phyloP scores from a whole-genome alignment of 2,797 vertebrate species.

The Sebastes itinus region DNA sequence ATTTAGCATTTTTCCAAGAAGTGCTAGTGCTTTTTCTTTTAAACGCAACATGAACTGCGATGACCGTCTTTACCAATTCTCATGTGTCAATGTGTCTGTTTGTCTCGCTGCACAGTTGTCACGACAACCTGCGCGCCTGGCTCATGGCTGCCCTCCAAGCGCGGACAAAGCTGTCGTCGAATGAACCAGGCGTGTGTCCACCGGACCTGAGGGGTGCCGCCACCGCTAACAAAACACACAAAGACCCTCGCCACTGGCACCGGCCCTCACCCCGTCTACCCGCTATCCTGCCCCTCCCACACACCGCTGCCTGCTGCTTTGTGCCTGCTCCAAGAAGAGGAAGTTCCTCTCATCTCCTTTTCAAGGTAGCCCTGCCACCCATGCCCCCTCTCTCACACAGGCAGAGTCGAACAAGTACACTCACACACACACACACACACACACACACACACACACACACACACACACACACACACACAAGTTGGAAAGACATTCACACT shows the following conservation, averaged over 20 bases:
- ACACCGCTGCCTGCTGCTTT: constrained; percentile 67
- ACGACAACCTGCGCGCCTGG: constrained; percentile 63
- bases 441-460: constrained; percentile 10
- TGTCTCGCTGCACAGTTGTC: constrained; percentile 63
- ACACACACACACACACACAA: constrained; percentile 1
- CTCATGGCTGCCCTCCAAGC: constrained; percentile 77
- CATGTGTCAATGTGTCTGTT: constrained; percentile 17
- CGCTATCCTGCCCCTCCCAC: constrained; percentile 47
- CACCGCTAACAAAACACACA: constrained; percentile 73
- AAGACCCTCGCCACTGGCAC: constrained; percentile 70
- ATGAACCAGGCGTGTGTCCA: constrained; percentile 77
- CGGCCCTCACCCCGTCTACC: constrained; percentile 66
- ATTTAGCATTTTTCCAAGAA: neutral
- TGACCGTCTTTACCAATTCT: neutral
- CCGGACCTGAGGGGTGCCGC: constrained; percentile 72
- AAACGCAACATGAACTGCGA: neutral
- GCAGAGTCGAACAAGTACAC: constrained; percentile 9
- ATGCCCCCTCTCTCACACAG: constrained; percentile 51
- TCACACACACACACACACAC: constrained; percentile 15
- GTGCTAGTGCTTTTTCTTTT: neutral
- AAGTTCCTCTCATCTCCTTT: constrained; percentile 76
- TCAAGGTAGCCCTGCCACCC: constrained; percentile 66
- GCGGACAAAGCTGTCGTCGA: constrained; percentile 76
- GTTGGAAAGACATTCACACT: neutral
- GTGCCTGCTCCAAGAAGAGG: constrained; percentile 73